phyloP scores from a whole-genome alignment of 2,113 vertebrate genomes.

The Anser cygnoides region DNA sequence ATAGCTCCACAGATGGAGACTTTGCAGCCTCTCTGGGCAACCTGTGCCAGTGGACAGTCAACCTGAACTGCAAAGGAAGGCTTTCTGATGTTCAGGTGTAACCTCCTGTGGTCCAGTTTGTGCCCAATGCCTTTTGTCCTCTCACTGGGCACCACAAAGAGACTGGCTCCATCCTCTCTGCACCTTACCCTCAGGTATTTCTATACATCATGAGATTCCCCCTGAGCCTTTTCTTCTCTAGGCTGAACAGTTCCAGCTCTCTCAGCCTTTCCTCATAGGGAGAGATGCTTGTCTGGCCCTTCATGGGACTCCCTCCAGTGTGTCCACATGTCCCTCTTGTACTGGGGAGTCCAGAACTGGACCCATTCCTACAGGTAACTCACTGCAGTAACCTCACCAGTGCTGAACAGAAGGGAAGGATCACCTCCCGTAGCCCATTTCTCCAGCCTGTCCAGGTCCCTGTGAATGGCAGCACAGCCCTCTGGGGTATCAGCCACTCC shows the following conservation, averaged over 20 bases:
- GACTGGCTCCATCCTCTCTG: not conserved
- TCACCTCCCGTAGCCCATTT: not conserved
- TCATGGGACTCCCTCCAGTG: not conserved
- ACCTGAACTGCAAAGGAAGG: not conserved
- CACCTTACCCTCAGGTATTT: not conserved
- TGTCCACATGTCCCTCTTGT: not conserved
- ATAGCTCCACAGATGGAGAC: not conserved
- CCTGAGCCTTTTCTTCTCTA: not conserved
- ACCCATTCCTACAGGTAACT: not conserved
- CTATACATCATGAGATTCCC: not conserved
- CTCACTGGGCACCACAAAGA: not conserved
- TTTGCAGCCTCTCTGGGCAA: not conserved
- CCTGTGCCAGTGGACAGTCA: not conserved
- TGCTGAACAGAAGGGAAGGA: not conserved
- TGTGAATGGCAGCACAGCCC: not conserved
- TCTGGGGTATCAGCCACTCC: not conserved
- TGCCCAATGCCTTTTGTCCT: not conserved
- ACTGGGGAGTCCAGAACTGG: not conserved
- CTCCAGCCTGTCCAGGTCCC: not conserved
- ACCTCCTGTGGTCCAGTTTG: not conserved
- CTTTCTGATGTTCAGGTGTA: not conserved
- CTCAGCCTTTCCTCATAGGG: not conserved
- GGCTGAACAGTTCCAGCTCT: not conserved
- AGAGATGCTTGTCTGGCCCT: not conserved
- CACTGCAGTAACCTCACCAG: not conserved